phyloP scores from a whole-genome alignment of 1,140 invertebrate genomes.

The Ceratoteleas bidentatus region DNA sequence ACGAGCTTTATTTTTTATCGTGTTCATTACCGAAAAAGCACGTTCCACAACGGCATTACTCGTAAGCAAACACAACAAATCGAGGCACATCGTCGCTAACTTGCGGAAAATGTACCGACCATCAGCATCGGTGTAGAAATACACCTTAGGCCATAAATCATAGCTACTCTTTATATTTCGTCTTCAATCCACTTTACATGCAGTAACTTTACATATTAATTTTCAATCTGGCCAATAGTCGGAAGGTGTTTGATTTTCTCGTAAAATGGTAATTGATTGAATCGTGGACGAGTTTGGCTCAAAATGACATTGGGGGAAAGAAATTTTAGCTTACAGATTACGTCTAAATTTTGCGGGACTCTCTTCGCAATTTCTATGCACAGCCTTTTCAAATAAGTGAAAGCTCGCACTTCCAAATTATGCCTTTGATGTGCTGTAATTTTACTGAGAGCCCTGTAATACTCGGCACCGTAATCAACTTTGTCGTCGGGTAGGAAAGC shows the following conservation, averaged over 20 bases:
- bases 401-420: conserved; percentile 14
- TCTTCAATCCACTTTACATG: conserved; percentile 38
- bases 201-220: conserved; percentile 55
- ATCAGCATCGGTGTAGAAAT: conserved; percentile 53
- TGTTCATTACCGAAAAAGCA: conserved; percentile 60
- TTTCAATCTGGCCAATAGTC: conserved; percentile 39
- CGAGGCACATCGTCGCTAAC: conserved; percentile 43
- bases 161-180: conserved; percentile 14
- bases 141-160: conserved; percentile 59
- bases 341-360: conserved; percentile 1
- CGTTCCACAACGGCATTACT: conserved; percentile 67
- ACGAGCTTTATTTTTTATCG: conserved; percentile 54
- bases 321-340: conserved; percentile 8
- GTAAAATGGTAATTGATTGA: conserved; percentile 27
- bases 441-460: conserved; percentile 26
- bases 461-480: conserved; percentile 49
- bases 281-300: conserved; percentile 4
- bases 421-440: neutral
- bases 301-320: conserved; percentile 12
- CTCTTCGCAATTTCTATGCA: conserved; percentile 5
- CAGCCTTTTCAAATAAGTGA: conserved; percentile 2
- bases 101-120: conserved; percentile 56
- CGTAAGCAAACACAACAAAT: conserved; percentile 52
- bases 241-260: conserved; percentile 29
- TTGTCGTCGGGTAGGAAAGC: conserved; percentile 34